These are phyloP conservation scores for Agrilus mali DNA, from an alignment of 2,888 invertebrate species.

Conservation along the genomic window DNA sequence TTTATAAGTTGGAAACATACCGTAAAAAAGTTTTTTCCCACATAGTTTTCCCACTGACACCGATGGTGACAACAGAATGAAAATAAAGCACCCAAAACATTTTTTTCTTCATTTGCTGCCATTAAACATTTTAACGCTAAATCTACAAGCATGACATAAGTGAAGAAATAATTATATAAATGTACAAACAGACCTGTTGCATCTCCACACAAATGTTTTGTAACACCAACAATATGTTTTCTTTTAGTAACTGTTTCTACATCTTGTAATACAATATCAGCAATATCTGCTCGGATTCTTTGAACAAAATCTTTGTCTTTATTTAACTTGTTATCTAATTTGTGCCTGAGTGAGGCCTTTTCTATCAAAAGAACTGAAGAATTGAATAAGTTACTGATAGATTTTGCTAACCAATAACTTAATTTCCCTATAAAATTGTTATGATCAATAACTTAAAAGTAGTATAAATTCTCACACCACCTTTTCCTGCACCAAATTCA, in stretches of 20 bases:
- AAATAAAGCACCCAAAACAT: conserved; percentile 50
- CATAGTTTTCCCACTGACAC: conserved; percentile 58
- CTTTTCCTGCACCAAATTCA: conserved; percentile 88
- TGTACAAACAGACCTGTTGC: conserved; percentile 54
- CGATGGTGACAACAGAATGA: conserved; percentile 89
- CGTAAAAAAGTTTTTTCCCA: conserved; percentile 50
- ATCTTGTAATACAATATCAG: conserved; percentile 54
- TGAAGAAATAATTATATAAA: conserved; percentile 1
- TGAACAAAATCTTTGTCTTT: conserved; percentile 14
- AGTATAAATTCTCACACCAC: conserved; percentile 29
- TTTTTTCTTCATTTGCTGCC: conserved; percentile 29
- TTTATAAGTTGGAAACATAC: conserved; percentile 14
- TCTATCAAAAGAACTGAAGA: conserved; percentile 61
- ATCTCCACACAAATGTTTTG: conserved; percentile 82
- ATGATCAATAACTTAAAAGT: conserved; percentile 1
- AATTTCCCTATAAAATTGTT: conserved; percentile 46
- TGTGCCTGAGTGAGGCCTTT: conserved; percentile 69
- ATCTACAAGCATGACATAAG: conserved; percentile 37
- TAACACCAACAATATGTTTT: conserved; percentile 53
- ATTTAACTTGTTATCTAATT: conserved; percentile 57
- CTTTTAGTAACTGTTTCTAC: conserved; percentile 37
- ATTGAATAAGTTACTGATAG: conserved; percentile 37
- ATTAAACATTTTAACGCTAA: conserved; percentile 57
- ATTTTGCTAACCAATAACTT: conserved; percentile 61
- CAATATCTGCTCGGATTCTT: conserved; percentile 58